phyloP scores from a whole-genome alignment of 2,797 vertebrate species.

The Fundulus diaphanus region DNA sequence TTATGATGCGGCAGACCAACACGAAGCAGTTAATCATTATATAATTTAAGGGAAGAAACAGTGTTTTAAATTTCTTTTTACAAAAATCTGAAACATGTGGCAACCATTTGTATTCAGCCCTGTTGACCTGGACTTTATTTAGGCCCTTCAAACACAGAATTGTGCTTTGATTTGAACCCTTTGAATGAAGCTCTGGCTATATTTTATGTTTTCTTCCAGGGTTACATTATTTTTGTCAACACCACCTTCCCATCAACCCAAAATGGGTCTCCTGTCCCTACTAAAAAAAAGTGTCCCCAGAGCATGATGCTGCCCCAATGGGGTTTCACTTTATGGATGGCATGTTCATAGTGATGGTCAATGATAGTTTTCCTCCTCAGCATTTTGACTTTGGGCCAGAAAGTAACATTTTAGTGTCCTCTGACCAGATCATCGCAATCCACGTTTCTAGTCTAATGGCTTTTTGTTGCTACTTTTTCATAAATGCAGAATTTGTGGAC shows the following conservation, averaged over 20 bases:
- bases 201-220: neutral
- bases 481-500: neutral
- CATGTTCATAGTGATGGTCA: neutral
- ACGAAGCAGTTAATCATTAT: neutral
- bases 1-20: neutral
- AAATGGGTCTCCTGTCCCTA: no score
- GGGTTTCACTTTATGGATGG: neutral
- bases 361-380: neutral
- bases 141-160: neutral
- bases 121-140: neutral
- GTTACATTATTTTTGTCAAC: neutral
- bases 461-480: neutral
- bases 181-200: neutral
- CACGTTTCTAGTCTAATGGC: neutral
- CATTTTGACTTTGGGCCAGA: neutral
- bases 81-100: neutral
- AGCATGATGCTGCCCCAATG: neutral
- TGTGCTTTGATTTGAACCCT: neutral
- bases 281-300: neutral
- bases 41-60: neutral
- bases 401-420: neutral
- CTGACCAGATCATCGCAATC: neutral
- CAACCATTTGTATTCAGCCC: neutral
- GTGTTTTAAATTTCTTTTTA: neutral
- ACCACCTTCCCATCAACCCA: no score